phyloP scores from a whole-genome alignment of 2,888 invertebrate genomes.

The Torymus aiolomorphi region DNA sequence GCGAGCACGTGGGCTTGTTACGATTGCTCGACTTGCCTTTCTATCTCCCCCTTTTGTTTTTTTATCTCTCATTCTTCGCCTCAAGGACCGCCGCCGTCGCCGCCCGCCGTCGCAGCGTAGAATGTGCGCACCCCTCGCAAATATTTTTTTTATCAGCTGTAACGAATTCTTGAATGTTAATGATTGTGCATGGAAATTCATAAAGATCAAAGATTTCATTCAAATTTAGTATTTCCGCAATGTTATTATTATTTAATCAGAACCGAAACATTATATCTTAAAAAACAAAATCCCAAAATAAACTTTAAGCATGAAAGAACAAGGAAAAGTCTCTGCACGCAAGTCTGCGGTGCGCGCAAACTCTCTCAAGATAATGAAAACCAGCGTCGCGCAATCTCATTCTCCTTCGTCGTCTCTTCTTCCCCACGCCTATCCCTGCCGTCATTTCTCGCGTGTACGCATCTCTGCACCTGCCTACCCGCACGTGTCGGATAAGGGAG shows the following conservation, averaged over 20 bases:
- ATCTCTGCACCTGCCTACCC: background rate
- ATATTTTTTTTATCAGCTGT: no score
- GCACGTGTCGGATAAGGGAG: no score
- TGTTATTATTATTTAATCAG: no score
- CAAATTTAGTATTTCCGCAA: no score
- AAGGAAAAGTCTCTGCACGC: background rate
- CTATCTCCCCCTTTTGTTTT: background rate
- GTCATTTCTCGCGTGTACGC: background rate
- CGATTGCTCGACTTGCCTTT: conserved; percentile 36
- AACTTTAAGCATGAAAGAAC: background rate
- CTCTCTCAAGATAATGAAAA: conserved; percentile 21
- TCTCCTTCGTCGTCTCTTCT: background rate
- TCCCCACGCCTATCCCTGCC: no score
- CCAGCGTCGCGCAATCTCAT: background rate
- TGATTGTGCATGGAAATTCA: no score
- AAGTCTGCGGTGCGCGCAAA: background rate
- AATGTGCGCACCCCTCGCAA: no score
- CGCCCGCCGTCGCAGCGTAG: no score
- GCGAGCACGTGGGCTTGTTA: conserved; percentile 27
- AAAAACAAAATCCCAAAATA: no score
- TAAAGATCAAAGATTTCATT: no score
- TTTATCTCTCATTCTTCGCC: background rate
- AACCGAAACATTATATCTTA: no score
- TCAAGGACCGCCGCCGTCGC: background rate
- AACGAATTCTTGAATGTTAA: no score